phyloP scores from a whole-genome alignment of 2,888 invertebrate species.

The Chloromyia formosa region DNA sequence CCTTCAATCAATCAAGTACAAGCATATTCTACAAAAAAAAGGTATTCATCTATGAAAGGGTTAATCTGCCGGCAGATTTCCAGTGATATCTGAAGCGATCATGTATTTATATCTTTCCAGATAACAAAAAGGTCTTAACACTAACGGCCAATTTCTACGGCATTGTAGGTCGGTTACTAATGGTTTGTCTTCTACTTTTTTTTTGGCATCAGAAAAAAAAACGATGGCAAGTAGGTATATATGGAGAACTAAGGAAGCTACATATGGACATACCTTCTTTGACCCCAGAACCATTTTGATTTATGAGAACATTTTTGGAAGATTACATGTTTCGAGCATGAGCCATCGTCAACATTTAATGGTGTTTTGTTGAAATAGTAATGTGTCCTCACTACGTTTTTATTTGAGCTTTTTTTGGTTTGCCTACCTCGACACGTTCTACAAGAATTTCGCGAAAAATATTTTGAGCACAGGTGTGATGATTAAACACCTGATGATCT shows the following conservation, averaged over 20 bases:
- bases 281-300: slow-evolving; percentile 41
- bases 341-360: slow-evolving; percentile 34
- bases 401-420: slow-evolving; percentile 3
- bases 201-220: slow-evolving; percentile 11
- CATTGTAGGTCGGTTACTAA: slow-evolving; percentile 15
- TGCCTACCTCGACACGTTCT: slow-evolving; percentile 24
- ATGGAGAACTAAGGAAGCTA: not conserved
- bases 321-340: slow-evolving; percentile 41
- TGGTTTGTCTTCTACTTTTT: slow-evolving; percentile 29
- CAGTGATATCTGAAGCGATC: slow-evolving; percentile 23
- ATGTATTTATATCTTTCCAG: slow-evolving; percentile 8
- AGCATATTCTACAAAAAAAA: no score
- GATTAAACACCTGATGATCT: slow-evolving; percentile 41
- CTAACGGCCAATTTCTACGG: slow-evolving; percentile 29
- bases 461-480: slow-evolving; percentile 29
- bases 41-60: slow-evolving; percentile 2
- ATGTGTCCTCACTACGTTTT: slow-evolving; percentile 14
- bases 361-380: slow-evolving; percentile 31
- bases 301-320: slow-evolving; percentile 39
- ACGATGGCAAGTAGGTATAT: not conserved
- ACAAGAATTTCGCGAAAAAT: slow-evolving; percentile 30
- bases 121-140: slow-evolving; percentile 28
- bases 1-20: no score
- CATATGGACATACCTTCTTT: not conserved
- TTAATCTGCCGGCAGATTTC: not conserved